Base-by-base conservation (phyloP, 2,888 invertebrate genomes). In the Choreutis nemorana region DNA sequence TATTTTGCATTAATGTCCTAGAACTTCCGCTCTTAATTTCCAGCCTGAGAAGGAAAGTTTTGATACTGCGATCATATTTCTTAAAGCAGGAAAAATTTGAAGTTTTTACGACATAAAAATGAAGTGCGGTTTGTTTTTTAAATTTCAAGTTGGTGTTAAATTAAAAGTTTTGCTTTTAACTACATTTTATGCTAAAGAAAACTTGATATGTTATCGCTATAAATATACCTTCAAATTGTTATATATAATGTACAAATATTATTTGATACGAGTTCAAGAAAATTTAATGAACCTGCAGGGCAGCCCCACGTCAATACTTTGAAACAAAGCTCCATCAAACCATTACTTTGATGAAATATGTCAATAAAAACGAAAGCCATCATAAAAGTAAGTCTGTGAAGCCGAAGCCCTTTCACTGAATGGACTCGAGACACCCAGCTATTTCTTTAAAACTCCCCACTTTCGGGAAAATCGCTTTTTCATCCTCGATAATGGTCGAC, bases 381-480 rank as follows among this genome's bases (percentile, higher is more conserved):
- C n/a, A 59, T 58, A 63, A 57, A 56, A 59, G 49, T 42, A 51
- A 59, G 58, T 59, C 55, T 53, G 52, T 62, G n/a, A 58, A 63
- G 64, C 61, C 53, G n/a, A 38, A 32, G 34, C 39, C 38, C 40
- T 42, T 56, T 55, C 54, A 55, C 52, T 55, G 48, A 63, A 63
- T 55, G 49, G 52, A 52, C 59, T 62, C 52, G 50, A 63, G 44
- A 50, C 51, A n/a, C 50, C 52, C 51, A 56, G 55, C 64, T 60
- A 67, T 71, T 67, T 61, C 62, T 68, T 72, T 70, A 62, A 68
- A 71, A 64, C 58, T 49, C 15, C 8, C 5, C 56, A 52, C 55
- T 62, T 55, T 55, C 48, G 58, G 61, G 58, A 63, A 71, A 77
- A 75, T 72, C 68, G 72, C 70, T 72, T 73, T 73, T 75, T 75